Evolutionary conservation across 1,140 invertebrate genomes (phyloP).

Genomic region (Arion vulgaris): DNA sequence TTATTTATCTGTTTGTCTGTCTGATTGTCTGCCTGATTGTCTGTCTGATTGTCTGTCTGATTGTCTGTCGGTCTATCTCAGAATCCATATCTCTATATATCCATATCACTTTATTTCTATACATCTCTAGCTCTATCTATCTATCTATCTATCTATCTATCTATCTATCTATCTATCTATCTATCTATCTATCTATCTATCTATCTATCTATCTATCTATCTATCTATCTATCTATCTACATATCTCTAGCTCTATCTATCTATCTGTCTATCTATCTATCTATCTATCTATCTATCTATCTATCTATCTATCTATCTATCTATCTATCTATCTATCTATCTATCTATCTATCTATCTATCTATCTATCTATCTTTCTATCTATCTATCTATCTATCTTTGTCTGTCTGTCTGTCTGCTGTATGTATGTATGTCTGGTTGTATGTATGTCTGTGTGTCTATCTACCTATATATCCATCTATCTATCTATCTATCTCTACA

Average conservation of each 20-base stretch:
- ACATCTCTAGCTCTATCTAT: constrained; percentile 17
- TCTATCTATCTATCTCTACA: too few species aligned
- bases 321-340: background rate
- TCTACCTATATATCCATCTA: background rate
- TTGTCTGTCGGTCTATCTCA: background rate
- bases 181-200: constrained; percentile 8
- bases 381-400: constrained; percentile 21
- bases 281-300: constrained; percentile 17
- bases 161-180: constrained; percentile 21
- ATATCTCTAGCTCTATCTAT: constrained; percentile 5
- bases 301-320: constrained; percentile 14
- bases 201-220: constrained; percentile 14
- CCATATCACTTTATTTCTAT: background rate
- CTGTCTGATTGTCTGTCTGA: background rate
- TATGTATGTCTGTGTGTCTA: background rate
- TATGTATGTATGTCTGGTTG: background rate
- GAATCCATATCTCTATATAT: background rate
- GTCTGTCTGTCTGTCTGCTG: background rate
- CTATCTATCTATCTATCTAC: constrained; percentile 24
- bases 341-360: constrained; percentile 13
- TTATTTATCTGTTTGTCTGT: background rate
- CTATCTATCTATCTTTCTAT: constrained; percentile 1
- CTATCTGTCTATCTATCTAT: constrained; percentile 4
- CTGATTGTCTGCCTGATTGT: background rate
- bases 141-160: constrained; percentile 25